Percentiles rank a stretch among this genome's conserved stretches.
phyloP scores from a whole-genome alignment of 2,113 vertebrate species.

The Ceyx cyanopectus region DNA sequence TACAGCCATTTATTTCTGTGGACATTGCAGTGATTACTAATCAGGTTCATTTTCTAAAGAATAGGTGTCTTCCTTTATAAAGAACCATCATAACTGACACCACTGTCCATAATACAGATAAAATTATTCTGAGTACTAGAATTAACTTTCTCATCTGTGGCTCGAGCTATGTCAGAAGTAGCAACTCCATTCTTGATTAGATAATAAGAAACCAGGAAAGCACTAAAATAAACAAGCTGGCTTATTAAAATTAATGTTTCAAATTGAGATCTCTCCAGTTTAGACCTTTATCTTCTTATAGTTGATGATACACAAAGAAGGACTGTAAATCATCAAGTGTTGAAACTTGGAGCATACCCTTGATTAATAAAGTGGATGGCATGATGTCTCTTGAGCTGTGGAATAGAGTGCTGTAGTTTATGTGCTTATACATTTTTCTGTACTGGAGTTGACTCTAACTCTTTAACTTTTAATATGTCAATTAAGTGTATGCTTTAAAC shows the following conservation, averaged over 20 bases:
- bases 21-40: not conserved
- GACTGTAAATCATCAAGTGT: slow-evolving; percentile 1
- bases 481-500: slow-evolving; percentile 52
- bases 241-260: not conserved
- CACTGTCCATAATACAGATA: not conserved
- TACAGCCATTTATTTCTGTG: not conserved
- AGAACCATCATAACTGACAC: not conserved
- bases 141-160: not conserved
- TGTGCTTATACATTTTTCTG: slow-evolving; percentile 43
- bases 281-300: not conserved
- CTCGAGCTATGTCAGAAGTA: not conserved
- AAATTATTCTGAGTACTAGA: too few relatives aligned
- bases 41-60: slow-evolving; percentile 9
- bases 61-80: slow-evolving; percentile 1
- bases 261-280: not conserved
- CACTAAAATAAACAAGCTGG: not conserved
- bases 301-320: not conserved
- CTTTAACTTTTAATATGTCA: slow-evolving; percentile 71
- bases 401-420: slow-evolving; percentile 22
- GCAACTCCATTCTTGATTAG: not conserved
- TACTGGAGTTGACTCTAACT: slow-evolving; percentile 46
- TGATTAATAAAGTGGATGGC: slow-evolving; percentile 30
- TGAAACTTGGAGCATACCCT: not conserved
- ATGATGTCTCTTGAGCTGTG: slow-evolving; percentile 6
- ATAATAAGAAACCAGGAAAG: not conserved